phyloP scores from a whole-genome alignment of 2,888 invertebrate species.

The Venusia cambrica region DNA sequence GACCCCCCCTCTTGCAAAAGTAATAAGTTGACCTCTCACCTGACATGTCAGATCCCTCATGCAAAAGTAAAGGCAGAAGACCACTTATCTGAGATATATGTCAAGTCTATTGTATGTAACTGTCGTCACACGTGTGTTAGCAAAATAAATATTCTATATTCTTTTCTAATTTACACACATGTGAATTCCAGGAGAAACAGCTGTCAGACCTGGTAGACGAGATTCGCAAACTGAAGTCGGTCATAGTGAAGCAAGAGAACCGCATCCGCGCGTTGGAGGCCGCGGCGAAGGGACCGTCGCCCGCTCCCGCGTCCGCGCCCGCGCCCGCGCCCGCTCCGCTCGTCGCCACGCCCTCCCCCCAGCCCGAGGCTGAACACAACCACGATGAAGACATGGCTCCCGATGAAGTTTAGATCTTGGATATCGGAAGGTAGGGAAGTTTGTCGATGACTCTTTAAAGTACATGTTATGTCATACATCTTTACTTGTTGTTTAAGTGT shows the following conservation, averaged over 20 bases:
- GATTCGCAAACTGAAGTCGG: conserved; percentile 95
- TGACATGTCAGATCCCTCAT: too few relatives aligned
- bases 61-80: too few relatives aligned
- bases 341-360: conserved; percentile 31
- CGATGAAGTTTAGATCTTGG: conserved; percentile 78
- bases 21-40: too few relatives aligned
- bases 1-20: too few relatives aligned
- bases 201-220: conserved; percentile 93
- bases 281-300: conserved; percentile 49
- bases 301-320: conserved; percentile 48
- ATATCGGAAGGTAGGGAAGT: neutral
- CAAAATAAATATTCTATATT: too few relatives aligned
- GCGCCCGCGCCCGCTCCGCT: conserved; percentile 38
- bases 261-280: conserved; percentile 90
- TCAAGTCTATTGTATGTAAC: too few relatives aligned
- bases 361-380: too few relatives aligned
- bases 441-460: conserved; percentile 10
- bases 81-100: too few relatives aligned
- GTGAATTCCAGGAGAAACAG: conserved; percentile 86
- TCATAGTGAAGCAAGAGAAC: conserved; percentile 96
- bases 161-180: too few relatives aligned
- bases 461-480: neutral
- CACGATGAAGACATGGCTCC: conserved; percentile 76
- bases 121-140: too few relatives aligned
- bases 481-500: too few relatives aligned